These are phyloP conservation scores for Podilymbus podiceps DNA, from an alignment of 2,113 vertebrate species.

Conservation along the genomic window DNA sequence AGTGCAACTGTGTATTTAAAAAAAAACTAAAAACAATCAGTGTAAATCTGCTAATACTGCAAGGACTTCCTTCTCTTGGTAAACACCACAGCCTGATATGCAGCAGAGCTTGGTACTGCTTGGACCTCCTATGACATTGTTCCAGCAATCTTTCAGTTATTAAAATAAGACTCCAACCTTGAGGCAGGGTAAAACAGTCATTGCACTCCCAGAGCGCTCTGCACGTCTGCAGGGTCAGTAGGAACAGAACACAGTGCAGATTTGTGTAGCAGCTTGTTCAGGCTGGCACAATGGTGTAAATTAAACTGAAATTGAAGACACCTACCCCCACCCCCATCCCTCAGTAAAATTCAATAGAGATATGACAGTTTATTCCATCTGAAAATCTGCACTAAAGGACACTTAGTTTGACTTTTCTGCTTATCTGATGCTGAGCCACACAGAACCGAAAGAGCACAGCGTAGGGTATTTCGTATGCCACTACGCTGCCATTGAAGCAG, in stretches of 20 bases:
- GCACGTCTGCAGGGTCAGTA: constrained; percentile 56
- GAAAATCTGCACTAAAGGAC: background rate
- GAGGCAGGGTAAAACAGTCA: constrained; percentile 70
- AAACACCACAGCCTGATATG: background rate
- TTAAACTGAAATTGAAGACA: background rate
- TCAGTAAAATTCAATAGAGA: background rate
- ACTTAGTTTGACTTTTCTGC: background rate
- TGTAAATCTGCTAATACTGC: background rate
- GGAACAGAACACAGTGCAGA: constrained; percentile 58
- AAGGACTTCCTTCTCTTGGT: background rate
- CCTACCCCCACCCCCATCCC: background rate
- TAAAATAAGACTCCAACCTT: constrained; percentile 34
- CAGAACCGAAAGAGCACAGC: constrained; percentile 75
- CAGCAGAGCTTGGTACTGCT: background rate
- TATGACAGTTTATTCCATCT: background rate
- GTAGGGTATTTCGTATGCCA: constrained; percentile 75
- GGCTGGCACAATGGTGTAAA: background rate
- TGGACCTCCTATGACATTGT: background rate
- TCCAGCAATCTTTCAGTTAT: background rate
- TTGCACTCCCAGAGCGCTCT: constrained; percentile 64
- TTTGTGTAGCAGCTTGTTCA: background rate
- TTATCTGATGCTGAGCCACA: constrained; percentile 75
- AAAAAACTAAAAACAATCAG: no score
- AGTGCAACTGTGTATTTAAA: background rate
- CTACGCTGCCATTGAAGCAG: constrained; percentile 77